Evolutionary conservation across 1,140 invertebrate genomes (phyloP), one percentile per base, ranked within the genome.

Genomic region (Drosophila virilis): DNA sequence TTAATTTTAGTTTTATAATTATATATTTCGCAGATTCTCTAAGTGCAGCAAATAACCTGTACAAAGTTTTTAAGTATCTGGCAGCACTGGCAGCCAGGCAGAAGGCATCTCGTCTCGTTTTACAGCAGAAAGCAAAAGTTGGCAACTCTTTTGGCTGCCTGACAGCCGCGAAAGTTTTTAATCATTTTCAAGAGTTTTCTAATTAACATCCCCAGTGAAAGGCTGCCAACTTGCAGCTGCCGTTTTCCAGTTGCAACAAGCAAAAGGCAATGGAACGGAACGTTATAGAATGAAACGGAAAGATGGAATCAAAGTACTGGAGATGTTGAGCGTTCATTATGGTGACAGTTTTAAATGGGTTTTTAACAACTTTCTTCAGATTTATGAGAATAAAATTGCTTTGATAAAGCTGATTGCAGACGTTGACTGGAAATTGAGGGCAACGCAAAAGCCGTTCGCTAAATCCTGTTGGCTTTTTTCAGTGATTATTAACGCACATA

Each of bases 131-230:
- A 50, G 72, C 45, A 64, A 71, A 71, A 75, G 73, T 75, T 83
- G 57, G 54, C 68, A 38, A 67, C 58, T 45, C 61, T 69, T 43
- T 60, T 52, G 55, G 57, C 52, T 76, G 58, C 50, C 48, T 71
- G 72, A 71, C 59, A 74, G 43, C 66, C 46, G 51, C 54, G 40
- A 88, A 88, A 88, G 84, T 88, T 88, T 88, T 88, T 89, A 89
- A 88, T 88, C 83, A 90, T 89, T 89, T 89, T 80, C 84, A 74
- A 89, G 84, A 88, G 84, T 88, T 88, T 88, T 88, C 85, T 88
- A 89, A 88, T 88, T 88, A 88, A 89, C 84, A 88, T 89, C 71
- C 77, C 77, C 59, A 67, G 60, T 48, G 74, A 67, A 55, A 54
- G 48, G 52, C 64, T 62, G 78, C 74, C 55, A 51, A 52, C 52